Evolutionary conservation across 2,113 vertebrate genomes (phyloP).

Genomic region (Pteruthius melanotis): DNA sequence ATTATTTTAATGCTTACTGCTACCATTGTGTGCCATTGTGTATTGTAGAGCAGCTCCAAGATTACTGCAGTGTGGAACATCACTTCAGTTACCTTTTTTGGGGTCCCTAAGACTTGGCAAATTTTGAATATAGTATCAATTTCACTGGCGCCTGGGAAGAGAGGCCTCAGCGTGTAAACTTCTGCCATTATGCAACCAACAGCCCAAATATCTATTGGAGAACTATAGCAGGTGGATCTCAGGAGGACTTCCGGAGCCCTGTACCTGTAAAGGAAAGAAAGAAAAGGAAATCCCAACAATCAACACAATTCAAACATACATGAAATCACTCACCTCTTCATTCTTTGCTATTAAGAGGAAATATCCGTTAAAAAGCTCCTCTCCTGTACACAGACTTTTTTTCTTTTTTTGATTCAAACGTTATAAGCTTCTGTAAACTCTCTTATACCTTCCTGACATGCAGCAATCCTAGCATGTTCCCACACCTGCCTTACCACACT

Average conservation of each 20-base stretch:
- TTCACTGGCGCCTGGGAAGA: slow-evolving; percentile 82
- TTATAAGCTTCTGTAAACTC: background rate
- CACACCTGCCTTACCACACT: background rate
- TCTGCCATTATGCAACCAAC: slow-evolving; percentile 86
- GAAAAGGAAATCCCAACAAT: background rate
- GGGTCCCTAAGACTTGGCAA: slow-evolving; percentile 81
- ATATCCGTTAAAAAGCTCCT: background rate
- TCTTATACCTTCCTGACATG: background rate
- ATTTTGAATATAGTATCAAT: slow-evolving; percentile 86
- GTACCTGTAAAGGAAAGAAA: slow-evolving; percentile 66
- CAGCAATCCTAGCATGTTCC: background rate
- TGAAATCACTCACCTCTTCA: background rate
- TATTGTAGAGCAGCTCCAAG: background rate
- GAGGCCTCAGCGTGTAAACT: slow-evolving; percentile 79
- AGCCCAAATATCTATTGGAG: slow-evolving; percentile 83
- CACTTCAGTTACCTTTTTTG: slow-evolving; percentile 77
- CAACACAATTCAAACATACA: background rate
- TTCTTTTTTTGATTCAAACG: background rate
- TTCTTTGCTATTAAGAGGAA: background rate
- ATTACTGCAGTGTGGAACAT: background rate
- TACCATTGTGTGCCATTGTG: background rate
- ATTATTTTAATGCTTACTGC: background rate
- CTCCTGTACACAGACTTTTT: background rate
- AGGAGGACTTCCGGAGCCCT: slow-evolving; percentile 83
- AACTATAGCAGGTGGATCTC: slow-evolving; percentile 80